Evolutionary conservation across 2,888 invertebrate species (phyloP).

Genomic region (Troides helena): DNA sequence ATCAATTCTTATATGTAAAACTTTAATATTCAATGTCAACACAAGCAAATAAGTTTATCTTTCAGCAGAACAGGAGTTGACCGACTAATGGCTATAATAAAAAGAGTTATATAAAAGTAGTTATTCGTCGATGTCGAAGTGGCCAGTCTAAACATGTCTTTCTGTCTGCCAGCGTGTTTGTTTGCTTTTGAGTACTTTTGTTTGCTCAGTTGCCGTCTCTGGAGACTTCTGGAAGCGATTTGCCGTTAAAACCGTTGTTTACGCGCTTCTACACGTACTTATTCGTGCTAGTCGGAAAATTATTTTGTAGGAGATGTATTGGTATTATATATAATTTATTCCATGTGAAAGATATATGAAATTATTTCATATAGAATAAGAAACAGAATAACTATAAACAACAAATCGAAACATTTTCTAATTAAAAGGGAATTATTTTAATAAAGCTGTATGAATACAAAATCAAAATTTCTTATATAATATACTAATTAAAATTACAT

Average conservation of each 20-base stretch:
- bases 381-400: no score
- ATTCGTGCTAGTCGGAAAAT: neutral
- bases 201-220: slow-evolving; percentile 44
- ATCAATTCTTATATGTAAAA: no score
- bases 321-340: no score
- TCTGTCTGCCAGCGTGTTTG: slow-evolving; percentile 41
- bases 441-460: no score
- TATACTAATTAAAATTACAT: no score
- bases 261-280: neutral
- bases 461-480: no score
- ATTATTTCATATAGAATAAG: no score
- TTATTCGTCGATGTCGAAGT: slow-evolving; percentile 45
- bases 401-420: no score
- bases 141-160: slow-evolving; percentile 47
- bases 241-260: neutral
- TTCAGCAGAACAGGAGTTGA: slow-evolving; percentile 4
- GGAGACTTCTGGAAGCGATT: slow-evolving; percentile 1
- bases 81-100: slow-evolving; percentile 12
- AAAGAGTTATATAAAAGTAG: slow-evolving; percentile 13
- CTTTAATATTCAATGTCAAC: neutral
- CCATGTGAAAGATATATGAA: no score
- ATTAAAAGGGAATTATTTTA: no score
- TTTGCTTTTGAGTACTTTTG: slow-evolving; percentile 42
- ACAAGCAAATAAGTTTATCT: neutral
- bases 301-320: neutral